phyloP scores from a whole-genome alignment of 2,888 invertebrate species.

The Dicranocentrus wangi region DNA sequence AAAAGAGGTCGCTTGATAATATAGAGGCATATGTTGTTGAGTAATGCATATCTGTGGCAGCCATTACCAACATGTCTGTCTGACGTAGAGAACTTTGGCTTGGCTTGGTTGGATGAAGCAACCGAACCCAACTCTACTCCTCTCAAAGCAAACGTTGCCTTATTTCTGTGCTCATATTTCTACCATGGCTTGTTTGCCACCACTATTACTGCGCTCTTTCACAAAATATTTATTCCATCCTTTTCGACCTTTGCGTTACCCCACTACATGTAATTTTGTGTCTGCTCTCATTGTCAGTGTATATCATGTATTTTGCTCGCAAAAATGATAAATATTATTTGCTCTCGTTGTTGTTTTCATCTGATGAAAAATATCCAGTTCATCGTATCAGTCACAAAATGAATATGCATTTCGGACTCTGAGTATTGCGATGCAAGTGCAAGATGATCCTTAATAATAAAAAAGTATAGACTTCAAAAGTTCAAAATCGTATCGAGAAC shows the following conservation, averaged over 20 bases:
- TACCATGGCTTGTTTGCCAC: constrained; percentile 28
- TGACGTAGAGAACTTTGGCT: constrained; percentile 19
- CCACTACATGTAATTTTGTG: too few species aligned
- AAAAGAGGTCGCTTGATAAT: constrained; percentile 49
- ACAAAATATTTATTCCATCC: constrained; percentile 28
- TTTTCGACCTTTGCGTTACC: neutral
- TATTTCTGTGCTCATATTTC: neutral
- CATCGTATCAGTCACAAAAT: too few species aligned
- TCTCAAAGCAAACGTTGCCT: neutral
- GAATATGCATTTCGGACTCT: too few species aligned
- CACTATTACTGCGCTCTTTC: constrained; percentile 15
- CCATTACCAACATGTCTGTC: constrained; percentile 49
- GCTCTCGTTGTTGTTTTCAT: constrained; percentile 11
- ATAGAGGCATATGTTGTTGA: constrained; percentile 38
- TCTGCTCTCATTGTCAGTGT: too few species aligned
- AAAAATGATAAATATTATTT: constrained; percentile 14
- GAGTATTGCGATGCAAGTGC: too few species aligned
- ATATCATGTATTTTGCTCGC: neutral
- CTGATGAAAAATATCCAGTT: too few species aligned
- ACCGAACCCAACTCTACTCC: constrained; percentile 18
- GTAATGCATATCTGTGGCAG: constrained; percentile 47
- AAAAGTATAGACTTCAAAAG: too few species aligned
- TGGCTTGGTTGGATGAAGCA: constrained; percentile 34
- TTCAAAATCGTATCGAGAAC: constrained; percentile 73
- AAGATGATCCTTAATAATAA: too few species aligned